Base-by-base conservation (phyloP, 2,797 vertebrate species). In the Nothura maculosa region DNA sequence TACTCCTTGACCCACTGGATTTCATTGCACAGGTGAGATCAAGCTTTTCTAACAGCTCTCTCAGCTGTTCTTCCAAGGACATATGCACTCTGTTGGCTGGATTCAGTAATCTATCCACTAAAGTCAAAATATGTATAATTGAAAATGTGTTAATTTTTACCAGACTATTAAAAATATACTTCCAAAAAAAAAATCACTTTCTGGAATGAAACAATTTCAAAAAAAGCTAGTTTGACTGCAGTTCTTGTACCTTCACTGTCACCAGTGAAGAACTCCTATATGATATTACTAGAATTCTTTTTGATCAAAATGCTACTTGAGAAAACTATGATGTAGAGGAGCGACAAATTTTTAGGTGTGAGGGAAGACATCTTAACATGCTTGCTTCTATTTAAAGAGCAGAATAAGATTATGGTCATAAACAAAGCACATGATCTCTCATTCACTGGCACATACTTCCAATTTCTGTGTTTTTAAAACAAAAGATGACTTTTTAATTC, bases 1-100 rank as follows among this genome's bases (percentile, higher is more conserved):
- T 99, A 97, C 98, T 99, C 94, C 99, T 98, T 4, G 99, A 99
- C 12, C 99, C 99, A 67, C 99, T 99, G 94, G 98, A 98, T 97
- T 99, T 99, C 99, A 99, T 99, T 91, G 98, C 97, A 45, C 98
- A 98, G 36, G 99, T 99, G 93, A 99, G 97, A 97, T 99, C 99
- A 38, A 99, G 98, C 97, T 99, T 99, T 95, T 99, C 99, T 97
- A 99, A 97, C 18, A 99, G 97, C 91, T 99, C 98, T 96, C 98
- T 98, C 77, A 99, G 98, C 98, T 99, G 99, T 88, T 98, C 98
- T 92, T 99, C 99, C 91, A 98, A 97, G 55, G 98, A 94, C 97
- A 99, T 98, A 91, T 99, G 98, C 16, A 93, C 92, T 94, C 99
- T 98, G 92, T 97, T 99, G 95, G 98, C 98, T 14, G 99, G 98